A percentile compares a stretch with the other conserved stretches of the same genome.
Evolutionary conservation across 2,797 vertebrate species (phyloP).

Genomic region (Florisuga fusca): DNA sequence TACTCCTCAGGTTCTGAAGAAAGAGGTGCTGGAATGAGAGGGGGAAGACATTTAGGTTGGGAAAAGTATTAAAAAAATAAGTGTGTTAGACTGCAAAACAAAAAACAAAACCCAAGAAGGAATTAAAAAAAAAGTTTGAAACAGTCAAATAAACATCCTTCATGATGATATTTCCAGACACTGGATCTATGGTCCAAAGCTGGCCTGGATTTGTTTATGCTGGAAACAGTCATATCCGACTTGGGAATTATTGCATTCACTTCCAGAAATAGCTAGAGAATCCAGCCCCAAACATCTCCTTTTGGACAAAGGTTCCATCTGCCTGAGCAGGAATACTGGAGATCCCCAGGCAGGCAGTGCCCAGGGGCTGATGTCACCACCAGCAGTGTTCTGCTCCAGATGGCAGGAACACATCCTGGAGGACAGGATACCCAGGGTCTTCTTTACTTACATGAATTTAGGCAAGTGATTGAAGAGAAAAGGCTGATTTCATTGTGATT

Average conservation of each 20-base stretch:
- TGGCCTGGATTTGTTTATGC: conserved; percentile 54
- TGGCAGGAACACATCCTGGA: background rate
- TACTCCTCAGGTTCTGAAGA: background rate
- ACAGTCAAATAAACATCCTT: conserved; percentile 42
- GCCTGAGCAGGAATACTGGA: background rate
- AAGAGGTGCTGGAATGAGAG: background rate
- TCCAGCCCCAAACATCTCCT: background rate
- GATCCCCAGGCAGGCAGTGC: background rate
- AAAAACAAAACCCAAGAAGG: background rate
- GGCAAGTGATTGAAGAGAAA: background rate
- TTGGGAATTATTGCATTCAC: conserved; percentile 3
- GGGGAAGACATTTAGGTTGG: background rate
- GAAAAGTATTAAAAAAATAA: background rate
- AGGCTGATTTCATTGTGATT: background rate
- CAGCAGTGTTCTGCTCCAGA: background rate
- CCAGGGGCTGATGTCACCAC: background rate
- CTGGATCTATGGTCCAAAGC: background rate
- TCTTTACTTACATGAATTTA: background rate
- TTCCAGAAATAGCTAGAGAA: conserved; percentile 55
- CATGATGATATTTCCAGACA: conserved; percentile 48
- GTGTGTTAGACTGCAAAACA: conserved; percentile 3
- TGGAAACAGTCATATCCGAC: conserved; percentile 58
- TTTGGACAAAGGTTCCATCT: background rate
- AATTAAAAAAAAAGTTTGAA: background rate
- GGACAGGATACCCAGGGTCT: background rate